Evolutionary conservation across 23 tunicate genomes (phyloP).

Genomic region (Pegea sp.): DNA sequence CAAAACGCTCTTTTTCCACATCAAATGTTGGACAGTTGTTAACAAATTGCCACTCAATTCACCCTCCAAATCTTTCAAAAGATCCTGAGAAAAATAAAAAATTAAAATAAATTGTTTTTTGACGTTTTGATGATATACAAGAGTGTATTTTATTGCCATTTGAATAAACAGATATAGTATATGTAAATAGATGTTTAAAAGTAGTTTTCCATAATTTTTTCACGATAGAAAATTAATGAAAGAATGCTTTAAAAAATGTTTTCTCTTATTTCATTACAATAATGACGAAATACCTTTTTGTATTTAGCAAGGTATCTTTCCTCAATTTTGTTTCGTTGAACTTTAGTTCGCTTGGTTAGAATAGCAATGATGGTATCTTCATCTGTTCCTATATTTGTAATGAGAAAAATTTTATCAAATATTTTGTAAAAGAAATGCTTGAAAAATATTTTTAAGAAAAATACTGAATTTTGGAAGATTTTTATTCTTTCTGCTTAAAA

Average conservation of each 20-base stretch:
- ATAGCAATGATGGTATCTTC: conserved; percentile 46
- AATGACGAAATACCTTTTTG: conserved; percentile 37
- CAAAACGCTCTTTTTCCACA: conserved; percentile 52
- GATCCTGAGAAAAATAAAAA: conserved; percentile 23
- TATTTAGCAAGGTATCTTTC: conserved; percentile 25
- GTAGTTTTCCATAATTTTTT: too few relatives aligned
- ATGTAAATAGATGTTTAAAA: too few relatives aligned
- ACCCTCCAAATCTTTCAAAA: conserved; percentile 28
- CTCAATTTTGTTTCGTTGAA: conserved; percentile 31
- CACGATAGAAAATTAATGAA: too few relatives aligned
- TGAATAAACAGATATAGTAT: too few relatives aligned
- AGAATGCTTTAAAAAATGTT: background rate
- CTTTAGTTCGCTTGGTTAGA: conserved; percentile 40
- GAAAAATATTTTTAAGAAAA: too few relatives aligned
- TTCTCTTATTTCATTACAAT: background rate
- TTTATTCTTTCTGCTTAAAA: background rate
- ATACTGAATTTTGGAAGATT: too few relatives aligned
- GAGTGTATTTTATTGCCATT: conserved; percentile 6
- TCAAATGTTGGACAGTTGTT: conserved; percentile 32
- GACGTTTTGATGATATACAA: too few relatives aligned
- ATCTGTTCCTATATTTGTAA: conserved; percentile 17
- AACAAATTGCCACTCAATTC: conserved; percentile 41
- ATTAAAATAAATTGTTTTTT: too few relatives aligned
- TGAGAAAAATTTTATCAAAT: background rate
- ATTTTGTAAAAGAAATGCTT: too few relatives aligned